Base-by-base conservation (phyloP, 2,797 vertebrate species). In the Sorex maritimensis region DNA sequence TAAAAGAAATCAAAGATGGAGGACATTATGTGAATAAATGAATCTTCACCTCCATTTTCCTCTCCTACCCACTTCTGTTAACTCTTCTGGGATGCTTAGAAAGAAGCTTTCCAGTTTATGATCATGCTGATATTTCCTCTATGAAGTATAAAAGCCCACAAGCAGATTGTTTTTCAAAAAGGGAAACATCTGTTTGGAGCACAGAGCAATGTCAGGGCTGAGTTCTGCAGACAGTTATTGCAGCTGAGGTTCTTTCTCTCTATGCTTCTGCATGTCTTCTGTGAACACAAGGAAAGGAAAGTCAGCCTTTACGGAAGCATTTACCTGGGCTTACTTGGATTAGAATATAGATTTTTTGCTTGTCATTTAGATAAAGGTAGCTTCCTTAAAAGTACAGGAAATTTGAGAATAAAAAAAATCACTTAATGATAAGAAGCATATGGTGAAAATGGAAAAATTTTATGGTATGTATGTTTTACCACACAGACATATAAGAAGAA, bases 161-260 rank as follows among this genome's bases (percentile, higher is more conserved):
- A 83, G 65, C 15, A 0, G 14, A 58, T 4, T 68, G 68, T 86
- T 88, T 90, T 80, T 81, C 79, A 49, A 58, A 94, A 94, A 88
- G 90, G 61, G 49, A 95, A 92, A 91, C 93, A 86, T 93, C 92
- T 95, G 92, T 75, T 92, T 34, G 52, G 71, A 86, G 69, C 82
- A 68, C 17, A 63, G 38, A 72, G 63, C 63, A n/a, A 82, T 86
- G 82, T 68, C 81, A 21, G 65, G 85, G 67, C 82, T 15, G 52
- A 65, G 71, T 72, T 88, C 55, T 49, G 72, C 79, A 52, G 11
- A 61, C 11, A 26, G 23, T 9, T 28, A 90, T 30, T 67, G 26
- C 17, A 52, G 74, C 79, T 63, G 44, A 82, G 69, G 87, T 63
- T 24, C 58, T 77, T 63, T 21, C 58, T 77, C 19, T 9, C 3